These are phyloP conservation scores for Lutra lutra DNA, from an alignment of 2,797 vertebrate genomes.

Conservation along the genomic window DNA sequence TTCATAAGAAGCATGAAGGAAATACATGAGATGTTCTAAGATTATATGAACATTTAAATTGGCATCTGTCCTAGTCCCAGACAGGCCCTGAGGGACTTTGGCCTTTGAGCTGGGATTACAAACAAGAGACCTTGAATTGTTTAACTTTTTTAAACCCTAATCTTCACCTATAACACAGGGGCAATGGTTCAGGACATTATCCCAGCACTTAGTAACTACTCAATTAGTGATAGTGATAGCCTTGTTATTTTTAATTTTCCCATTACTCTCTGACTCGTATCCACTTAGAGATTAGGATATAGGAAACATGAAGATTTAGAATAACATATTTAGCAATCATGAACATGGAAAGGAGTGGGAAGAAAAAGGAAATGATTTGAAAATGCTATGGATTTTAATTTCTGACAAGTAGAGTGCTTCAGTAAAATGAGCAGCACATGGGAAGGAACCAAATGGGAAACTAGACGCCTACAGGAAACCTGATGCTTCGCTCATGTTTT, in stretches of 20 bases:
- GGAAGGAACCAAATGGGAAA: neutral
- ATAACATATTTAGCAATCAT: neutral
- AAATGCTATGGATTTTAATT: neutral
- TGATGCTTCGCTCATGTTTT: neutral
- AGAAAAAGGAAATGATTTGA: neutral
- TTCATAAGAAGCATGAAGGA: neutral
- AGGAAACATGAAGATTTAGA: constrained; percentile 9
- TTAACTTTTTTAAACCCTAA: neutral
- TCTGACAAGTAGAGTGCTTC: neutral
- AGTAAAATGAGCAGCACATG: neutral
- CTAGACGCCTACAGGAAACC: neutral
- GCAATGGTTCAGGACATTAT: neutral
- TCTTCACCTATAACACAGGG: neutral
- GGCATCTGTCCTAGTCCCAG: neutral
- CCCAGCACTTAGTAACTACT: neutral
- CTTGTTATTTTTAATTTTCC: neutral
- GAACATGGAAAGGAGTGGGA: neutral
- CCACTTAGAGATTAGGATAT: constrained; percentile 6
- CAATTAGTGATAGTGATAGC: neutral
- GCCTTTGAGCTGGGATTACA: neutral
- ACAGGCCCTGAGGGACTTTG: neutral
- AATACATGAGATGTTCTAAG: neutral
- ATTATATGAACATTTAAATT: neutral
- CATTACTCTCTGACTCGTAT: neutral
- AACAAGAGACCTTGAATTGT: neutral